A percentile compares a stretch with the other conserved stretches of the same genome.
phyloP scores from a whole-genome alignment of 2,888 invertebrate genomes.

The Microplitis manilae region DNA sequence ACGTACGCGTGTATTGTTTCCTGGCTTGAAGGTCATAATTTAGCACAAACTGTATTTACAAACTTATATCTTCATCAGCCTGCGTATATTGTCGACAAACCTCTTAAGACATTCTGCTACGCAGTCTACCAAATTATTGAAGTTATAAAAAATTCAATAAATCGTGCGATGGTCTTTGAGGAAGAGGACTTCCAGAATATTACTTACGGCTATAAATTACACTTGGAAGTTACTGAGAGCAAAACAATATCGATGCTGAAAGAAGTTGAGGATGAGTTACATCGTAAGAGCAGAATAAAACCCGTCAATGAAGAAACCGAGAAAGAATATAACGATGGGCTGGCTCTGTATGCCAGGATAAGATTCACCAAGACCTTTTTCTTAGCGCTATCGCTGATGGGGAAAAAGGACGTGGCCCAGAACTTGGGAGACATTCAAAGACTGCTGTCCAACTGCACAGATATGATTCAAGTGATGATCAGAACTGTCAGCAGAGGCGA shows the following conservation, averaged over 20 bases:
- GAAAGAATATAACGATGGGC: constrained; percentile 75
- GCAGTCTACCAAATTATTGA: constrained; percentile 91
- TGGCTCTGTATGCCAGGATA: constrained; percentile 84
- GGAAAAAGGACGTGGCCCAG: constrained; percentile 78
- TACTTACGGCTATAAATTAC: constrained; percentile 90
- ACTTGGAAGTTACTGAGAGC: constrained; percentile 86
- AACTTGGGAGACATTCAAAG: constrained; percentile 86
- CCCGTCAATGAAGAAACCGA: constrained; percentile 72
- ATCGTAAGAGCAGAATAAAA: constrained; percentile 78
- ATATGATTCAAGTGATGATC: constrained; percentile 86
- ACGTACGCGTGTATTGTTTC: constrained; percentile 95
- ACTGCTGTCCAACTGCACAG: constrained; percentile 84
- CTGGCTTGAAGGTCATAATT: constrained; percentile 96
- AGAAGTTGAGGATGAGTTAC: constrained; percentile 93
- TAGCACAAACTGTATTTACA: constrained; percentile 97
- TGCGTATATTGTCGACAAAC: constrained; percentile 85
- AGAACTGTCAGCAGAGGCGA: constrained; percentile 83
- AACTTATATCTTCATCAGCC: constrained; percentile 96
- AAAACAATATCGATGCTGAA: constrained; percentile 86
- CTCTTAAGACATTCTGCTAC: constrained; percentile 88
- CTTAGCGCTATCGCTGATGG: constrained; percentile 82
- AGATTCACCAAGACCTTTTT: constrained; percentile 91
- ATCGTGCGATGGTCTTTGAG: constrained; percentile 90
- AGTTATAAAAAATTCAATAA: constrained; percentile 89
- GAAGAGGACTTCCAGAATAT: constrained; percentile 98